phyloP scores from a whole-genome alignment of 2,113 vertebrate species.

The Nesogale talazaci region DNA sequence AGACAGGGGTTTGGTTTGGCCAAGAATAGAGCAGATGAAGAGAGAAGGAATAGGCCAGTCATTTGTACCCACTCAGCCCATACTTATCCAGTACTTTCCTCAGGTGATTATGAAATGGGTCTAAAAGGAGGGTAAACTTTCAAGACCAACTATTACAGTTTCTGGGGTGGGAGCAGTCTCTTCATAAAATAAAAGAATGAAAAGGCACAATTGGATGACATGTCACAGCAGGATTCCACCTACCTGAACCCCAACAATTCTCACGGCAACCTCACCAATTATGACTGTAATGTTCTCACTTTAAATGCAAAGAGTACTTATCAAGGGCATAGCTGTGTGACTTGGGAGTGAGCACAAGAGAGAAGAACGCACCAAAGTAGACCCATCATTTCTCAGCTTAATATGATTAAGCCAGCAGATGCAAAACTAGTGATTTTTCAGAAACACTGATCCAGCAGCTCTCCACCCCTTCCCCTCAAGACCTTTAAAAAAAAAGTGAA shows the following conservation, averaged over 20 bases:
- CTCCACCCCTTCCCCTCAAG: conserved; percentile 1
- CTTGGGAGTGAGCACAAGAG: not conserved
- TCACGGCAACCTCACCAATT: not conserved
- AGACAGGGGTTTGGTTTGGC: not conserved
- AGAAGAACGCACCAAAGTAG: no score
- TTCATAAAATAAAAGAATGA: conserved; percentile 29
- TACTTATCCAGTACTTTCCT: not conserved
- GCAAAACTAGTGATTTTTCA: not conserved
- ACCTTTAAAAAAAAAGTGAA: not conserved
- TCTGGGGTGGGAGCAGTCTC: not conserved
- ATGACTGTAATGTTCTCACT: not conserved
- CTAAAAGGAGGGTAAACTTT: not conserved
- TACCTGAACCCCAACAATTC: not conserved
- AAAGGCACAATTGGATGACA: not conserved
- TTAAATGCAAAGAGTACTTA: not conserved
- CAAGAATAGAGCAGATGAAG: no score
- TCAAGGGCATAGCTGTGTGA: not conserved
- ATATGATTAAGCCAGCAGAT: not conserved
- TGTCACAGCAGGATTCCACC: not conserved
- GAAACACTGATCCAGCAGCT: not conserved
- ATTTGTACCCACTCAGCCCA: not conserved
- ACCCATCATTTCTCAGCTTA: not conserved
- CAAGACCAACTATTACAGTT: rapidly evolving
- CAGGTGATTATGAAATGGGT: rapidly evolving
- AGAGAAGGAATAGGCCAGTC: not conserved